phyloP scores from a whole-genome alignment of 2,888 invertebrate species.

The Hanleya hanleyi region DNA sequence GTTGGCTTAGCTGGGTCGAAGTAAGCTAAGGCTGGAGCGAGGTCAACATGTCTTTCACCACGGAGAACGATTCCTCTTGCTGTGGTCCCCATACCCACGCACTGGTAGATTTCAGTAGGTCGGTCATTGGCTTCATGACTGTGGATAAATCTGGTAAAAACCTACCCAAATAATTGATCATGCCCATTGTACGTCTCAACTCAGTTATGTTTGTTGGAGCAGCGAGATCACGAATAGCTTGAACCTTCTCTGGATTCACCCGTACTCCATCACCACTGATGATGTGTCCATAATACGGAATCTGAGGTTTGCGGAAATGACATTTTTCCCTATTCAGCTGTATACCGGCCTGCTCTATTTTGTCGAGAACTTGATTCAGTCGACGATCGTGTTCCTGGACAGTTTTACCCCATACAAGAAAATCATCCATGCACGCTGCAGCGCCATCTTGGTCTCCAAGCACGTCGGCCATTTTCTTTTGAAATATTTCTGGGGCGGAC shows the following conservation, averaged over 20 bases:
- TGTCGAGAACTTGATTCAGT: slow-evolving; percentile 10
- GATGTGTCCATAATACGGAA: no score
- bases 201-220: slow-evolving; percentile 31
- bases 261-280: no score
- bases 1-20: no score
- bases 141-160: slow-evolving; percentile 35
- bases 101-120: slow-evolving; percentile 29
- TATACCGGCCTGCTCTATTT: slow-evolving; percentile 17
- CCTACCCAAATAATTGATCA: slow-evolving; percentile 38
- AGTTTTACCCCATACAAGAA: slow-evolving; percentile 27
- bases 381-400: slow-evolving; percentile 23
- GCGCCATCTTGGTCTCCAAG: slow-evolving; percentile 8
- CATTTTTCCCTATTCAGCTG: slow-evolving; percentile 32
- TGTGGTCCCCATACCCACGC: slow-evolving; percentile 12
- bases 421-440: slow-evolving; percentile 32
- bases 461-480: slow-evolving; percentile 22
- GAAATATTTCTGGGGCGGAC: neutral
- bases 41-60: slow-evolving; percentile 31
- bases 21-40: slow-evolving; percentile 20
- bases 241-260: slow-evolving; percentile 24
- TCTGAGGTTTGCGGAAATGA: slow-evolving; percentile 9
- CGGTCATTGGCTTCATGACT: slow-evolving; percentile 33
- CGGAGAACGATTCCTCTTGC: slow-evolving; percentile 34
- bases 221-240: slow-evolving; percentile 16
- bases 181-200: slow-evolving; percentile 30